phyloP scores from a whole-genome alignment of 2,113 vertebrate species.

The Muntiacus muntjak region DNA sequence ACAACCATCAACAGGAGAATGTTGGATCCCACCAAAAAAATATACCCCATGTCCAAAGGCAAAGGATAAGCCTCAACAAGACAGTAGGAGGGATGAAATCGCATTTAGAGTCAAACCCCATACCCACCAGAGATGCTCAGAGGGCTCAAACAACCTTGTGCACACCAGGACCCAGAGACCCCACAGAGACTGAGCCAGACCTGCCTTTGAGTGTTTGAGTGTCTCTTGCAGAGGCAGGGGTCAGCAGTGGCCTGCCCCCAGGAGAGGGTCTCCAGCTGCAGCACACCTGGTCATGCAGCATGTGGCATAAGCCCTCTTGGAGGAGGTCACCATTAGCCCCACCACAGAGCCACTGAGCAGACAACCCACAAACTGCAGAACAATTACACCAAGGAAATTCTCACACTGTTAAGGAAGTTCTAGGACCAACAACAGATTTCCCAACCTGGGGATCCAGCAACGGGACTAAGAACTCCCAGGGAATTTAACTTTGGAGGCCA shows the following conservation, averaged over 20 bases:
- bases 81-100: not conserved
- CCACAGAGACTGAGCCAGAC: not conserved
- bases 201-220: not conserved
- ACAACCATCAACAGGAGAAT: not conserved
- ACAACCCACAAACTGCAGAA: not conserved
- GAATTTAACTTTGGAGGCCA: not conserved
- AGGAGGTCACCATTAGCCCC: not conserved
- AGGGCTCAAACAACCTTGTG: not conserved
- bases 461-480: not conserved
- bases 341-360: fast-evolving
- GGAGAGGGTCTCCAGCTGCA: not conserved
- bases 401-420: not conserved
- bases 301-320: not conserved
- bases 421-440: not conserved
- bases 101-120: not conserved
- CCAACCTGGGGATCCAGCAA: not conserved
- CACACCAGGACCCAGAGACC: not conserved
- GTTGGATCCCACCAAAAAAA: not conserved
- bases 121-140: not conserved
- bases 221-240: not conserved
- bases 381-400: not conserved
- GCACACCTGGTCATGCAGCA: fast-evolving
- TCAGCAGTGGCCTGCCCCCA: too few species aligned
- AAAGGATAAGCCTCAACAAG: not conserved
- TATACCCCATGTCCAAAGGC: not conserved